Conservation (phyloP, 1,140 invertebrate genomes). For the Pogonognathellus flavescens region DNA sequence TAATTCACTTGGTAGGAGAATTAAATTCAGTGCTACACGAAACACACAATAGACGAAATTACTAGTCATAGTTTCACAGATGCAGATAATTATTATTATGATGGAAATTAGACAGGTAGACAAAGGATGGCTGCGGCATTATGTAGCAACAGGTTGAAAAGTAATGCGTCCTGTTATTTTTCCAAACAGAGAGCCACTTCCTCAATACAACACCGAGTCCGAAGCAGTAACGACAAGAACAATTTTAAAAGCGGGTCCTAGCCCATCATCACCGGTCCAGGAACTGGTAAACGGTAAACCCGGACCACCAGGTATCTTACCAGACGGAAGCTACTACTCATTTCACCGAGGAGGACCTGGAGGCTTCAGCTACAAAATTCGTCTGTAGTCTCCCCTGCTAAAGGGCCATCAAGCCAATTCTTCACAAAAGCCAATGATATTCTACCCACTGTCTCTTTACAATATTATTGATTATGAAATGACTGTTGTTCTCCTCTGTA, state of each 20-base stretch:
- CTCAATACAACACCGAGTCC: constrained; percentile 66
- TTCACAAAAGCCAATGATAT: constrained; percentile 34
- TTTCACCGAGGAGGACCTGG: constrained; percentile 66
- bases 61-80: background rate
- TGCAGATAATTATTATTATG: too few species aligned
- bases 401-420: background rate
- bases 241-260: constrained; percentile 63
- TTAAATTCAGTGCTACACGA: too few species aligned
- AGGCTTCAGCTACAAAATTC: constrained; percentile 67
- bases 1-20: too few species aligned
- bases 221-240: constrained; percentile 61
- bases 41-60: background rate
- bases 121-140: too few species aligned
- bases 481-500: background rate
- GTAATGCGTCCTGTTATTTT: background rate
- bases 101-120: too few species aligned
- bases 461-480: background rate
- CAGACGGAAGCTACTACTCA: constrained; percentile 62
- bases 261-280: constrained; percentile 13
- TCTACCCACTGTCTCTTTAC: constrained; percentile 5
- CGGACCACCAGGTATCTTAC: background rate
- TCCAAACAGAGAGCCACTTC: constrained; percentile 63
- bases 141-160: background rate
- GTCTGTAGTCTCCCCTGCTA: constrained; percentile 30
- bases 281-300: constrained; percentile 15